phyloP scores from a whole-genome alignment of 2,888 invertebrate species.

The Drosophila kanekoi region DNA sequence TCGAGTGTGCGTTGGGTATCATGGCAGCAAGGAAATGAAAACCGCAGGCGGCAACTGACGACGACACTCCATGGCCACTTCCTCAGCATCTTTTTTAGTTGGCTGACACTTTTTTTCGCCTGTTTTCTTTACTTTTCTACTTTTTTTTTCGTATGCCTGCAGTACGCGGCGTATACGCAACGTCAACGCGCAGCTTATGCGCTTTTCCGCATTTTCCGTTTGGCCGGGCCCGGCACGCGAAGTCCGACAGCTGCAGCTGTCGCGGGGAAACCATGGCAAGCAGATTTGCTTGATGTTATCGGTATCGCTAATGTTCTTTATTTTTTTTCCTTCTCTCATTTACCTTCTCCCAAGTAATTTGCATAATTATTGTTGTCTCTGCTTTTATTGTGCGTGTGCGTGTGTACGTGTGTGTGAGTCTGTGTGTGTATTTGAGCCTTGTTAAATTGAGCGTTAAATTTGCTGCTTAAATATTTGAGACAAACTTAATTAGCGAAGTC shows the following conservation, averaged over 20 bases:
- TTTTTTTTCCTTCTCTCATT: slow-evolving; percentile 9
- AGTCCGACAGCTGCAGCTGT: slow-evolving; percentile 64
- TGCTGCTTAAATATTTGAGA: slow-evolving; percentile 64
- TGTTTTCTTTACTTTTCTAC: neutral
- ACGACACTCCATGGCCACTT: slow-evolving; percentile 38
- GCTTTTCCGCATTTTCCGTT: slow-evolving; percentile 66
- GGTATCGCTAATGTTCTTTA: slow-evolving; percentile 20
- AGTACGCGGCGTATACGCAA: slow-evolving; percentile 68
- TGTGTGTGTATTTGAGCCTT: slow-evolving; percentile 1
- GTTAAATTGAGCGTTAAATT: slow-evolving; percentile 73
- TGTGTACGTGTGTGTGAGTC: slow-evolving; percentile 11
- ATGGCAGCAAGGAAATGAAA: slow-evolving; percentile 68
- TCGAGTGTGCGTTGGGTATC: slow-evolving; percentile 43
- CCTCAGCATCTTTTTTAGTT: slow-evolving; percentile 28
- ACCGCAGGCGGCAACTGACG: slow-evolving; percentile 56
- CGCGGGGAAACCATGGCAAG: slow-evolving; percentile 24
- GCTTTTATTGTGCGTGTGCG: slow-evolving; percentile 19
- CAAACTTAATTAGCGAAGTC: slow-evolving; percentile 60
- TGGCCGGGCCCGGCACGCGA: slow-evolving; percentile 39
- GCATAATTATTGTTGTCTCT: slow-evolving; percentile 67
- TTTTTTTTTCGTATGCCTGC: slow-evolving; percentile 23
- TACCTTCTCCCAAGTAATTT: slow-evolving; percentile 52
- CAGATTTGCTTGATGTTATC: slow-evolving; percentile 51
- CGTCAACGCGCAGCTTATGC: slow-evolving; percentile 73
- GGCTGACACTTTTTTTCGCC: slow-evolving; percentile 20